Conservation (phyloP, 2,797 vertebrate genomes). For the Nyctalus aviator region DNA sequence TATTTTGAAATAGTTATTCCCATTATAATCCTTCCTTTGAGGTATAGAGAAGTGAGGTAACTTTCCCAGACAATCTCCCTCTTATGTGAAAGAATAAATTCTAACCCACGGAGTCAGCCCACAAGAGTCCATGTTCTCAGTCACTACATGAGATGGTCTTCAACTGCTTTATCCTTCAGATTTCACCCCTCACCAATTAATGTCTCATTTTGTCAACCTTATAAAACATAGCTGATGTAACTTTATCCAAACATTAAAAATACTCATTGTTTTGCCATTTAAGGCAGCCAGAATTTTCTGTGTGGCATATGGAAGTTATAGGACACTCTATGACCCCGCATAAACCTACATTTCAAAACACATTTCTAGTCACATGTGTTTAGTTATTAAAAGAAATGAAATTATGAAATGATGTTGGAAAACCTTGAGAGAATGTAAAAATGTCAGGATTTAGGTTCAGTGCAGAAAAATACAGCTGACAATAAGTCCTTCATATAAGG, state of each 20-base stretch:
- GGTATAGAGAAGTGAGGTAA: neutral
- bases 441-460: neutral
- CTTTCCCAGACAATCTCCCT: neutral
- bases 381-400: neutral
- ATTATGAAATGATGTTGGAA: neutral
- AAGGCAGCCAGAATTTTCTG: neutral
- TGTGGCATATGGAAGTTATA: neutral
- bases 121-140: neutral
- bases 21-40: slow-evolving; percentile 2
- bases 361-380: neutral
- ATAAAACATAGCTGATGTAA: neutral
- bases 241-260: neutral
- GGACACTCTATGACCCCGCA: neutral
- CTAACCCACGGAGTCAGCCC: neutral
- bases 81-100: neutral
- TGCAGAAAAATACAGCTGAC: neutral
- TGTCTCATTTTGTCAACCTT: neutral
- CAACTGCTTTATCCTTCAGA: neutral
- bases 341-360: neutral
- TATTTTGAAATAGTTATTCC: neutral
- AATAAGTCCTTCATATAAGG: neutral
- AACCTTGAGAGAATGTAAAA: neutral
- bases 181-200: neutral
- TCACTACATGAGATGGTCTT: neutral
- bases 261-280: neutral